phyloP scores from a whole-genome alignment of 2,113 vertebrate genomes.

The Xyrauchen texanus region DNA sequence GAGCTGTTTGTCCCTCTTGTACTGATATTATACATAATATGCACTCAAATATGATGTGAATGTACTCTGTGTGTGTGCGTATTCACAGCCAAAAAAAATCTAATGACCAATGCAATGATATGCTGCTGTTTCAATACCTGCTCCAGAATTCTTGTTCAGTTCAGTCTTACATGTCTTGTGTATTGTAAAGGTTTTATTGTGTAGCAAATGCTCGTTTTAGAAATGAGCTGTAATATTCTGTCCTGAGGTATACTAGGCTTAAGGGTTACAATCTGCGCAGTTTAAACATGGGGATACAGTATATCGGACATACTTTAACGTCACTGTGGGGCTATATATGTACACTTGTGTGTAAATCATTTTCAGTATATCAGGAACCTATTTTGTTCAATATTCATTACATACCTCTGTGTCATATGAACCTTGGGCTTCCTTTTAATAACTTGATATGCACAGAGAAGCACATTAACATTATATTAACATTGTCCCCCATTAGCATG shows the following conservation, averaged over 20 bases:
- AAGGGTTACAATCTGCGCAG: slow-evolving; percentile 2
- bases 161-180: slow-evolving; percentile 61
- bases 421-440: no score
- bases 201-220: slow-evolving; percentile 62
- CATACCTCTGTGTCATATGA: no score
- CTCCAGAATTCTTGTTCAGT: slow-evolving; percentile 61
- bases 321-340: no score
- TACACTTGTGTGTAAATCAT: no score
- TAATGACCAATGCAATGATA: slow-evolving; percentile 61
- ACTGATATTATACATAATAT: slow-evolving; percentile 73
- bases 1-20: slow-evolving; percentile 56
- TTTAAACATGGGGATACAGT: no score
- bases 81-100: slow-evolving; percentile 46
- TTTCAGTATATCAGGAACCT: no score
- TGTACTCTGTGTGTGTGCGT: slow-evolving; percentile 62
- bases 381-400: no score
- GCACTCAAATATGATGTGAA: slow-evolving; percentile 69
- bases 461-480: no score
- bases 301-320: no score
- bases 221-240: slow-evolving; percentile 50
- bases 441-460: no score
- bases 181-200: slow-evolving; percentile 34
- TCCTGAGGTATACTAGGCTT: slow-evolving; percentile 17
- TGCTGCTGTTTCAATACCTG: slow-evolving; percentile 73
- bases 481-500: no score